Conservation (phyloP, 35 echinoderm and acorn worm species). For the Chiridota heheva region DNA sequence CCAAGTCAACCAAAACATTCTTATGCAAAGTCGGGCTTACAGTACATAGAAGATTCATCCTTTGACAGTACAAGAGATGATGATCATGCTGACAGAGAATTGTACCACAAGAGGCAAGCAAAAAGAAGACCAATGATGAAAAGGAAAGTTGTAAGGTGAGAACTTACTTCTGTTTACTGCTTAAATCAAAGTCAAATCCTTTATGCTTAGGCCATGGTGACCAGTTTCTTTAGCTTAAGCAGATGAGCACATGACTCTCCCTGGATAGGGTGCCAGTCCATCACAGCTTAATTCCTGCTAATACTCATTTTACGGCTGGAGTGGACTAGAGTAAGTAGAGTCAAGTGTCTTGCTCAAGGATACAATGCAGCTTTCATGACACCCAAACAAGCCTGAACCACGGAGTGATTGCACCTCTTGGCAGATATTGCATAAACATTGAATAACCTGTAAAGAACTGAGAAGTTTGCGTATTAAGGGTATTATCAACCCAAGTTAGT, state of each 20-base stretch:
- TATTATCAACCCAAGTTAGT: no score
- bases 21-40: background rate
- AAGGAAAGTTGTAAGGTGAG: slow-evolving; percentile 41
- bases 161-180: no score
- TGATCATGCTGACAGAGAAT: background rate
- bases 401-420: no score
- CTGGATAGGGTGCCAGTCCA: background rate
- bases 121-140: slow-evolving; percentile 35
- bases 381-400: no score
- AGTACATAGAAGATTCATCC: background rate
- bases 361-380: no score
- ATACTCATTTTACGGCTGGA: background rate
- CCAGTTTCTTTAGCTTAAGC: background rate
- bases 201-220: background rate
- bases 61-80: background rate
- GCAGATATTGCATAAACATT: no score
- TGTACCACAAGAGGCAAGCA: background rate
- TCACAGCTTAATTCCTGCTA: background rate
- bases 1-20: background rate
- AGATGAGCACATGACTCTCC: background rate
- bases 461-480: no score
- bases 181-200: background rate
- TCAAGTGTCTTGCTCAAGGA: no score
- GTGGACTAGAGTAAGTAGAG: no score
- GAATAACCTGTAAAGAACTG: no score